Percentiles rank a stretch among this genome's conserved stretches.
Conservation (phyloP, 2,797 vertebrate species). For the Typhlichthys eigenmanni region DNA sequence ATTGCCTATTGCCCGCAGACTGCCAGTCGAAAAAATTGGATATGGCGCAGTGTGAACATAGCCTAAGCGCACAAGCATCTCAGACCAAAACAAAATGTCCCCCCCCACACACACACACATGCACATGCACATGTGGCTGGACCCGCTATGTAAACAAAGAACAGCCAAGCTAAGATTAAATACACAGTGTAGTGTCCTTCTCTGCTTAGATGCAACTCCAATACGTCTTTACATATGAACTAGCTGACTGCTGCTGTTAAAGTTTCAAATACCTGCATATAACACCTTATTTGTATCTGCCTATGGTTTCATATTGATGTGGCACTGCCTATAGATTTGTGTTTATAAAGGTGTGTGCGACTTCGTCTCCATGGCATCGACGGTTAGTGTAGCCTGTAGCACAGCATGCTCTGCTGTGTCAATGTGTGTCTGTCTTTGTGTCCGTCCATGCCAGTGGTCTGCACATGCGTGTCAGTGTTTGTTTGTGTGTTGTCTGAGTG, state of each 20-base stretch:
- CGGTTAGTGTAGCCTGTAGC: background rate
- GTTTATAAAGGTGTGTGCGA: background rate
- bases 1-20: too few species aligned
- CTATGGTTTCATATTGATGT: background rate
- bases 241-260: too few species aligned
- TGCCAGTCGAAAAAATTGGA: too few species aligned
- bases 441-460: background rate
- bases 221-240: too few species aligned
- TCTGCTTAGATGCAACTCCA: too few species aligned
- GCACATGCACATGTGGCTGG: background rate
- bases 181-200: too few species aligned
- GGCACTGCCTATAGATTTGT: background rate
- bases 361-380: background rate
- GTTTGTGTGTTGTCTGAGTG: conserved; percentile 31
- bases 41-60: too few species aligned
- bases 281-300: background rate
- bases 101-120: too few species aligned
- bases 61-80: too few species aligned
- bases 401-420: background rate
- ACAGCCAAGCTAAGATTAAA: background rate
- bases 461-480: background rate
- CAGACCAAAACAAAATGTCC: too few species aligned
- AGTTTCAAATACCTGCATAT: too few species aligned
- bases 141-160: background rate
- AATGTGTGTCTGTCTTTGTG: background rate